Evolutionary conservation across 1,140 invertebrate genomes (phyloP), one percentile per base, ranked within the genome.

Genomic region (Aporrectodea caliginosa): DNA sequence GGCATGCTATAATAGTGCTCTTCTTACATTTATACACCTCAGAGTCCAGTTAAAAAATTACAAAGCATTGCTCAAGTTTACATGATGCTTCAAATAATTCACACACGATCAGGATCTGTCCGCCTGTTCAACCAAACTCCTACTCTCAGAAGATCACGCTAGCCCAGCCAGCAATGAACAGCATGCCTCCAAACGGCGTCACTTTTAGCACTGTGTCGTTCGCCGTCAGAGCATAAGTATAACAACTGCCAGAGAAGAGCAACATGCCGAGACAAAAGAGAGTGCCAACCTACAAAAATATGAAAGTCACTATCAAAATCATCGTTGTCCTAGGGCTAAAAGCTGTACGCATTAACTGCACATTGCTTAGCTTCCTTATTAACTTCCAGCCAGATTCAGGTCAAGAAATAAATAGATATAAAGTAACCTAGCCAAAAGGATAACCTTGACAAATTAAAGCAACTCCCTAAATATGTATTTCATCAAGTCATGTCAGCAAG

Each of bases 201-300:
- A 94, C 89, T 81, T 90, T 90, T 72, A 92, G 90, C 30, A 94
- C 90, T 69, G 88, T 89, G 79, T 91, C 91, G 77, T 95, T 91
- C 34, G 92, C 93, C 1, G 94, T 95, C 74, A 97, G 90, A 1
- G 94, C 93, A 86, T 93, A 92, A 85, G 94, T 94, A 86, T 98
- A 98, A 87, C 94, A 95, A 27, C 93, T 92, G 12, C 95, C 96
- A 89, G 92, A 93, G 87, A 98, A 98, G 34, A 98, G 85, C 0
- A 92, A 79, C 73, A 94, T 95, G 31, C 96, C 96, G 72, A 91
- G 86, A 16, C 92, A 86, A 82, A 97, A 90, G 71, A 97, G 90
- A 0, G 90, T 87, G 27, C 94, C 94, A 86, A 92, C 78, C 92
- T 91, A 81, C 78, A 83, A 82, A 81, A 78, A 84, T 84, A 82